Base-by-base conservation (phyloP, 2,888 invertebrate genomes). In the Miltochrista miniata region DNA sequence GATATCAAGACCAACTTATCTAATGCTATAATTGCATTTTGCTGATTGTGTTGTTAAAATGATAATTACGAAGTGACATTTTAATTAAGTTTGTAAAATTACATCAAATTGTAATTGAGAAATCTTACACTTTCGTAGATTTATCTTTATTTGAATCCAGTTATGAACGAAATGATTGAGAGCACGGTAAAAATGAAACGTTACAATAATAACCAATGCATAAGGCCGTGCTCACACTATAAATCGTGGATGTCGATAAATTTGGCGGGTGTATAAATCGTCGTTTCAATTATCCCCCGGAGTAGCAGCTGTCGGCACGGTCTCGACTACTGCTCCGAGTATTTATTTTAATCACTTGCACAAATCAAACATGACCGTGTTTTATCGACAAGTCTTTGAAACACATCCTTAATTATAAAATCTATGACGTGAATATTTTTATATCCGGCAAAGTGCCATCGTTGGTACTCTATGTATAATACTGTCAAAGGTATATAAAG, bases 211-310 rank as follows among this genome's bases (percentile, higher is more conserved):
- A 77, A 70, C 64, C 63, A 60, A 66, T 61, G 68, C 61, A 60
- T 68, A 71, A 72, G 68, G 70, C 65, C 59, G 69, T 59, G 65
- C 68, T 70, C 70, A 65, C 70, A 70, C 76, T 81, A 82, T 87
- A 88, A 87, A 89, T 89, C 76, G 82, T 70, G 67, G 67, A 71
- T 83, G 83, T 87, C 88, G 82, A 90, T 90, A 90, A 88, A 90
- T 90, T 90, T 84, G 87, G 88, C 83, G 83, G 77, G 83, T 79
- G 76, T 83, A 89, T 90, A 90, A 90, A 89, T 90, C 87, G 85
- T 81, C 81, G 82, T 90, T 90, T 90, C 90, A 90, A 90, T 90
- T 90, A 90, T 85, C 76, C 79, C 72, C 70, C 67, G 76, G 77
- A 84, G 87, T 77, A 88, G 82, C 89, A 88, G 88, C 87, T 89